Base-by-base conservation (phyloP, 2,888 invertebrate genomes). In the Volucella inanis region DNA sequence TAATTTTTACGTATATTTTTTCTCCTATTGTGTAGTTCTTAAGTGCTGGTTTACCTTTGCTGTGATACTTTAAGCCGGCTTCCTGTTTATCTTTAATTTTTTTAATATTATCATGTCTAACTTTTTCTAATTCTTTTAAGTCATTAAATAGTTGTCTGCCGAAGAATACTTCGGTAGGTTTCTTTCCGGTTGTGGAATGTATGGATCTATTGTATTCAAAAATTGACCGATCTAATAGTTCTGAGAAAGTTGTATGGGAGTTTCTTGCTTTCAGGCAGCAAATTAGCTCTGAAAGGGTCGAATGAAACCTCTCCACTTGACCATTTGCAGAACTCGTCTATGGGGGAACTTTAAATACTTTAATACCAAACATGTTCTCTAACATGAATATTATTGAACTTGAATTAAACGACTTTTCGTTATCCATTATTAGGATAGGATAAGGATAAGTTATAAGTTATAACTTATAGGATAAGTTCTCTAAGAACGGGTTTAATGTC, bases 301-400 rank as follows among this genome's bases (percentile, higher is more conserved):
- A 22, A 22, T 3, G 22, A 22, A 22, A 22, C 22, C 22, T 22
- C 22, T 22, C 22, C 22, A 22, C 22, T 22, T 22, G 22, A 22
- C 22, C 22, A 22, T 22, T 22, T 22, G 22, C 22, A 22, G 22
- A 22, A 22, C 22, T 22, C 22, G 22, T 22, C 2, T 22, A 22
- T 22, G 22, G 22, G 22, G 22, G 22, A 22, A 22, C 22, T 22
- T 22, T 22, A 22, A 22, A 22, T 22, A 22, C 22, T 22, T 22
- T 22, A 22, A 22, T 22, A 22, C 22, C 22, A 22, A 22, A 22
- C 22, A 22, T 22, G 90, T 90, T 76, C 89, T 87, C 75, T 92
- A 92, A 62, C 92, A 92, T 0, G 90, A 39, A 39, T 9, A 8
- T 8, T 6, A 57, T 3, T 3, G 55, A 57, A 39, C 12, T 57